Base-by-base conservation (phyloP, 2,797 vertebrate species). In the Holocentrus rufus region DNA sequence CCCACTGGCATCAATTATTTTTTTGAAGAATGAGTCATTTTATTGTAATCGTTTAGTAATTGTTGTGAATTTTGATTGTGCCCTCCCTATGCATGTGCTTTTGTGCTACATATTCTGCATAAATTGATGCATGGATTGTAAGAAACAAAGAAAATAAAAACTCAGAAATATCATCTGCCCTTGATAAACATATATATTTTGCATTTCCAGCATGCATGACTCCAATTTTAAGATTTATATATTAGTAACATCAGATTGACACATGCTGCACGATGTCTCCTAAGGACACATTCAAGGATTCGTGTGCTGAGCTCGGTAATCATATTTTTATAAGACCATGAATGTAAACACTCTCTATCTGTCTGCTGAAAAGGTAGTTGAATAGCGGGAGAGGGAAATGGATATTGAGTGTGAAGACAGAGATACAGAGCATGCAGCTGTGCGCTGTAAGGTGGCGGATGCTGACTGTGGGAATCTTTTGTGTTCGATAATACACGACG, bases 391-490 rank as follows among this genome's bases (percentile, higher is more conserved):
- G 72, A 81, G 42, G 55, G 76, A 79, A 80, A 80, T 73, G 60
- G 76, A 85, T 81, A 81, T 65, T 70, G 85, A 81, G 70, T 72
- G 79, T 82, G 83, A 73, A 65, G 74, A 80, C 58, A 59, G 39
- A 61, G 58, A 84, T 72, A 81, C 11, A 65, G 82, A 78, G 67
- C 58, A 52, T 74, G 70, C 72, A 72, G 80, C 74, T 82, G 81
- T 83, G 71, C 11, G 31, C 68, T 81, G 69, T 72, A 64, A 77
- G 67, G 76, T 73, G 52, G 69, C 18, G 9, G 65, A 84, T 81
- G 80, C 76, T 88, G 88, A 88, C 82, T 70, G 58, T 71, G 58
- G 30, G 20, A 82, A 77, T 88, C 61, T 66, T 88, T 82, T 86
- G 73, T 90, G 42, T 75, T 53, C 0, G 54, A 72, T 77, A 86